A percentile compares a stretch with the other conserved stretches of the same genome.
Evolutionary conservation across 2,888 invertebrate genomes (phyloP).

Genomic region (Hetaerina titia): DNA sequence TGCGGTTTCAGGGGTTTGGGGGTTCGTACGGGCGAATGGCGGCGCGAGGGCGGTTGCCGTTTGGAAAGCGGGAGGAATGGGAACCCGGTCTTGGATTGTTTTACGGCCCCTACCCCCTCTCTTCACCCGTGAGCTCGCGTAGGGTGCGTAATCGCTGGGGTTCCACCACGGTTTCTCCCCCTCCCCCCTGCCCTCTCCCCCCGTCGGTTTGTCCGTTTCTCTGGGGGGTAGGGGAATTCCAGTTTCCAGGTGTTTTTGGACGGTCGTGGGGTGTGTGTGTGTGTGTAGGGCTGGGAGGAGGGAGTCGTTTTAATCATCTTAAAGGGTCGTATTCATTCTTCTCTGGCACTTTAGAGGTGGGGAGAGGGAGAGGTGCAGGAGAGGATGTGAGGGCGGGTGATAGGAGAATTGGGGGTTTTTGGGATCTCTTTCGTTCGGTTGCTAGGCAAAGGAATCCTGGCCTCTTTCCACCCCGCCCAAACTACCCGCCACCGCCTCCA

Average conservation of each 20-base stretch:
- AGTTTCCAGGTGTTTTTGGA: background rate
- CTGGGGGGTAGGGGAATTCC: background rate
- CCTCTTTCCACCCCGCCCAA: background rate
- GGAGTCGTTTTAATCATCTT: slow-evolving; percentile 29
- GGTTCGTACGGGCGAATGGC: background rate
- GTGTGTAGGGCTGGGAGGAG: too few species aligned
- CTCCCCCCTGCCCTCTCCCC: background rate
- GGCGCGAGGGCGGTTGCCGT: background rate
- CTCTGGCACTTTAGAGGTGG: background rate
- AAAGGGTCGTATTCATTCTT: slow-evolving; percentile 32
- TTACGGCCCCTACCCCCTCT: background rate
- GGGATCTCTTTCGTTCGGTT: background rate
- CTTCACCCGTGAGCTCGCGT: background rate
- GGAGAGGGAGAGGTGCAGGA: too few species aligned
- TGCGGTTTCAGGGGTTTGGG: background rate
- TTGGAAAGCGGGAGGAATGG: background rate
- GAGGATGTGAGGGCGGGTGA: background rate
- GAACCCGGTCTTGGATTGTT: background rate
- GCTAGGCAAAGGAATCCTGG: slow-evolving; percentile 5
- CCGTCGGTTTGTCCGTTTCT: too few species aligned
- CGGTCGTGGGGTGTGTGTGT: background rate
- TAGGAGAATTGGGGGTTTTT: background rate
- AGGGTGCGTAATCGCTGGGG: background rate
- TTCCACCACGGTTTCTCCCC: background rate
- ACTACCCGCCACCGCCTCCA: background rate